These are phyloP conservation scores for Valencia hispanica DNA, from an alignment of 2,797 vertebrate species.

Conservation along the genomic window DNA sequence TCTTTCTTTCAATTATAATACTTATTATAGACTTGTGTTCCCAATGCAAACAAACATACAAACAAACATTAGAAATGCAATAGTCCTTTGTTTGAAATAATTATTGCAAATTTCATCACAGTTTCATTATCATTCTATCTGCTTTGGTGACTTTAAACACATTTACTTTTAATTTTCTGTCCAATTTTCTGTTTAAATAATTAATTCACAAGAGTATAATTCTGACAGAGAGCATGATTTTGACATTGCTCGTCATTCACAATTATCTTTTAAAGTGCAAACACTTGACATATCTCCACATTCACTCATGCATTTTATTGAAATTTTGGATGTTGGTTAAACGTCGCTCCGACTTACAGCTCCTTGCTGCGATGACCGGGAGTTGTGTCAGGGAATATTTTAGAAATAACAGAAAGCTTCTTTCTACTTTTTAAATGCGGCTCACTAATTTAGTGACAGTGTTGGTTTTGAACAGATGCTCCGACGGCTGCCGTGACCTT, in stretches of 20 bases:
- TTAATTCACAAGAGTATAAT: conserved; percentile 20
- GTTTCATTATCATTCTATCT: conserved; percentile 38
- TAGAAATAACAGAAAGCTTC: conserved; percentile 13
- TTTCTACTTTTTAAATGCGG: conserved; percentile 5
- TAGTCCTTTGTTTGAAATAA: not conserved
- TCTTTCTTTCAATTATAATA: not conserved
- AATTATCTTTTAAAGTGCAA: conserved; percentile 34
- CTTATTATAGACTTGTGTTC: not conserved
- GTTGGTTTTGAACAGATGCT: conserved; percentile 3
- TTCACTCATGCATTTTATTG: conserved; percentile 47
- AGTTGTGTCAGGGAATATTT: conserved; percentile 7
- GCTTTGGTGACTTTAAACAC: conserved; percentile 26
- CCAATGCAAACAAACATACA: not conserved
- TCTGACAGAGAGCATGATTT: not conserved
- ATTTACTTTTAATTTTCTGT: not conserved
- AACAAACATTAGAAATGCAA: not conserved
- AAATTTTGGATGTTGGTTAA: conserved; percentile 48
- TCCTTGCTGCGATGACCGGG: not conserved
- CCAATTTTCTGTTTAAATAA: conserved; percentile 4
- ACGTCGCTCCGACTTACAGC: conserved; percentile 36
- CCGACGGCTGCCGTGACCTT: conserved; percentile 12
- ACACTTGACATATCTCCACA: conserved; percentile 24
- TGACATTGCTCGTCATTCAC: conserved; percentile 28
- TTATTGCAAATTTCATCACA: conserved; percentile 46
- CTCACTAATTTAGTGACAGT: conserved; percentile 7